Evolutionary conservation across 2,888 invertebrate species (phyloP), one percentile per base, ranked within the genome.

Genomic region (Netelia inedita): DNA sequence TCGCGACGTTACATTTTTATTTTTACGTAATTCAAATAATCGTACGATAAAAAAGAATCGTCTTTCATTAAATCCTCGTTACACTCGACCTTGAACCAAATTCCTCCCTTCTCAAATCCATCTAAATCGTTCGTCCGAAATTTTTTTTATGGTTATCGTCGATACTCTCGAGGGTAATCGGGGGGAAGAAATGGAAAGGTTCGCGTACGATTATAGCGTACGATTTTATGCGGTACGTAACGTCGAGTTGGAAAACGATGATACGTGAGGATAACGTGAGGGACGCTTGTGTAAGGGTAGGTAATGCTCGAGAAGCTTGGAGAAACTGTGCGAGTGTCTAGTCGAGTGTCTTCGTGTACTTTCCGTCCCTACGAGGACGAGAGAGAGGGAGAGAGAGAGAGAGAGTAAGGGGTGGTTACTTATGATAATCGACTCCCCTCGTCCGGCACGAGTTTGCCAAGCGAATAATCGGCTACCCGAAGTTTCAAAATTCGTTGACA

Each of bases 371-470:
- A 80, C 65, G 65, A 46, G 19, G 50, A 16, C 14, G 9, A 59
- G 55, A 16, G 76, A 68, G 35, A 59, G 53, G 16, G 76, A 68
- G 50, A 55, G 50, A 68, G 72, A 46, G 55, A 76, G 73, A 83
- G 82, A 79, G 74, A 81, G 85, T 86, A 82, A 85, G 57, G 46
- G 21, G n/a, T 71, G 41, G 63, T 79, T 63, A 79, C 79, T 79
- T 79, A 79, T 79, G 71, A 79, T 79, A 79, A 72, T 72, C 63
- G 43, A 65, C 79, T 61, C 23, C 50, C n/a, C 14, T 69, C 35
- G 19, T 23, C n/a, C 8, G 35, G 14, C 35, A 16, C 21, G 53
- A 50, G 41, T n/a, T 79, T 55, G 63, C 50, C 53, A 71, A 79
- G 71, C n/a, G 79, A 79, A 79, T 79, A 79, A 79, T 71, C 79